phyloP scores from a whole-genome alignment of 1,140 invertebrate species.

The Drosophila rufa region DNA sequence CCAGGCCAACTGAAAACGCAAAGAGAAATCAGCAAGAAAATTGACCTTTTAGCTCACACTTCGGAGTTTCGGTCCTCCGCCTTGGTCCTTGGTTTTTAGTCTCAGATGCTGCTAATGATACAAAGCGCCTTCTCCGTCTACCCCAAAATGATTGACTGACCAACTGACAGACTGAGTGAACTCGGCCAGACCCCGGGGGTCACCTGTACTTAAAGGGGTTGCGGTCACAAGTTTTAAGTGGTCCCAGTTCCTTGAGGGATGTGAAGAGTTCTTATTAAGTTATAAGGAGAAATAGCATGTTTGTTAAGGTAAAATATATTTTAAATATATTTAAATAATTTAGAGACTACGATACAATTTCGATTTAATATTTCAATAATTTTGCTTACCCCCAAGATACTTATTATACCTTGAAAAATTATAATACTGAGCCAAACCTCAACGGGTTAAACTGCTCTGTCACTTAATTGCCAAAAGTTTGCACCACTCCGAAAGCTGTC shows the following conservation, averaged over 20 bases:
- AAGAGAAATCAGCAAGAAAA: slow-evolving; percentile 72
- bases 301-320: neutral
- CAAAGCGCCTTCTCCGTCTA: slow-evolving; percentile 29
- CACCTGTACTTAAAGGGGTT: slow-evolving; percentile 1
- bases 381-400: too few relatives aligned
- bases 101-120: slow-evolving; percentile 64
- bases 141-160: slow-evolving; percentile 32
- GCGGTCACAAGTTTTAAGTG: neutral
- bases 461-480: slow-evolving; percentile 68
- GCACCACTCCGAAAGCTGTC: slow-evolving; percentile 10
- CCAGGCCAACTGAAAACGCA: slow-evolving; percentile 42
- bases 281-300: neutral
- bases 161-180: slow-evolving; percentile 15
- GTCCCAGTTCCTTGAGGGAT: neutral
- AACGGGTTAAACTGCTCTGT: slow-evolving; percentile 19
- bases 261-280: too few relatives aligned
- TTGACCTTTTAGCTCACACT: slow-evolving; percentile 64
- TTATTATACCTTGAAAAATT: neutral
- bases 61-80: neutral
- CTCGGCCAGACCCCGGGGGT: neutral
- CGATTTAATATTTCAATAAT: neutral
- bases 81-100: neutral
- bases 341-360: too few relatives aligned
- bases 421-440: slow-evolving; percentile 1
- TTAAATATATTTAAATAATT: neutral